A percentile compares a stretch with the other conserved stretches of the same genome.
Evolutionary conservation across 2,888 invertebrate genomes (phyloP).

Genomic region (Thysanoteuthis rhombus): DNA sequence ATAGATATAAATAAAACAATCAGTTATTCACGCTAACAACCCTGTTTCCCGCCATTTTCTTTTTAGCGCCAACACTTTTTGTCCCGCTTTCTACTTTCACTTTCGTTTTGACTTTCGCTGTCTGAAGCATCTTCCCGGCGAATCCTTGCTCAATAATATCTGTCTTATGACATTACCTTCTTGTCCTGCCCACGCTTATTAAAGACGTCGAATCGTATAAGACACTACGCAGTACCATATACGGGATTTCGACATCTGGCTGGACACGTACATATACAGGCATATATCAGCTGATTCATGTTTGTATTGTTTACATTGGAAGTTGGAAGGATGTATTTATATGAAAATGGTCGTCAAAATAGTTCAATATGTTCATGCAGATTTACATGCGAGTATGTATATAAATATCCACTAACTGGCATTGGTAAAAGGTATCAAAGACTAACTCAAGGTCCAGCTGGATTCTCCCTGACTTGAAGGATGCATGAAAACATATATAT

Average conservation of each 20-base stretch:
- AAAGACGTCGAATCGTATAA: neutral
- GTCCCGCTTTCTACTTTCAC: neutral
- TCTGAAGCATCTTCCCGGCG: neutral
- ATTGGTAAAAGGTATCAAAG: neutral
- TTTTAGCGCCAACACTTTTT: neutral
- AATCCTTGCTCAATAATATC: neutral
- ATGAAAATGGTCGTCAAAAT: neutral
- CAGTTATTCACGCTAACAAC: neutral
- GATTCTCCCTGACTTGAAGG: neutral
- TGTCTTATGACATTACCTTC: neutral
- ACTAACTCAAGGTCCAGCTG: neutral
- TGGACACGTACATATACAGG: neutral
- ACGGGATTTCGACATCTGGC: too few relatives aligned
- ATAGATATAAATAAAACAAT: neutral
- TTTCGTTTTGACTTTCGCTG: neutral
- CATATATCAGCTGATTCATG: neutral
- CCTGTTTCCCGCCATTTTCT: neutral
- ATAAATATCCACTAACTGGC: neutral
- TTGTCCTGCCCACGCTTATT: neutral
- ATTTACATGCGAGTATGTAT: neutral
- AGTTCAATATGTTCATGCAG: neutral
- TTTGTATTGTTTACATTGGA: neutral
- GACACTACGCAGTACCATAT: neutral
- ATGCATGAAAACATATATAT: neutral
- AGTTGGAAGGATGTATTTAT: neutral